Evolutionary conservation across 2,797 vertebrate genomes (phyloP), one percentile per base, ranked within the genome.

Genomic region (Natrix natrix): DNA sequence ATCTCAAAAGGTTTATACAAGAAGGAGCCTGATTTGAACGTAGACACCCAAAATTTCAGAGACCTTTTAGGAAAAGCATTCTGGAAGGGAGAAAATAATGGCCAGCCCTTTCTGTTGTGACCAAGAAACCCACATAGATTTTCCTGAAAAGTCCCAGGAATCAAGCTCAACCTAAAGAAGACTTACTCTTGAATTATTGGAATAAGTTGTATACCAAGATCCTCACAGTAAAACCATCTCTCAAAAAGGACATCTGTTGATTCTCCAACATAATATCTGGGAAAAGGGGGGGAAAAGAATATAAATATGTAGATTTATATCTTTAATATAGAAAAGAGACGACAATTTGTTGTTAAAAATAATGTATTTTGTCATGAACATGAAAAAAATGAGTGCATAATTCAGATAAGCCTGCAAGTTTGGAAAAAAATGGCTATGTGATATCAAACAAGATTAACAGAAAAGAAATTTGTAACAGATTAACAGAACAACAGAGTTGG

Each of bases 141-240:
- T 78, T 78, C 20, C 20, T 4, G 2, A 20, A 83, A 24, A 83
- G 43, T 24, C 74, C 74, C 37, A 83, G 4, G 20, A 83, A 83
- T 48, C 10, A 48, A 83, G 43, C 43, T 83, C 4, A 83, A 48
- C 43, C 78, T 92, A 8, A 52, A 87, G 20, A 92, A 94, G 1
- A 90, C 99, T 98, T 98, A 99, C 99, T 99, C 99, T 96, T 98
- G 97, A 95, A 99, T 99, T 96, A 99, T 96, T 74, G 99, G 99
- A 86, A 94, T 97, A 93, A 99, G 97, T 90, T 99, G 98, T 1
- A 96, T 98, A 95, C 99, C 98, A 0, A 99, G 98, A 94, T 99
- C 96, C 94, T 98, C 92, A 93, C 99, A 99, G 97, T 99, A 97
- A 97, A 99, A 99, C 99, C 99, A 99, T 95, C 97, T 98, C 97